Evolutionary conservation across 2,113 vertebrate species (phyloP).

Genomic region (Lamprotornis superbus): DNA sequence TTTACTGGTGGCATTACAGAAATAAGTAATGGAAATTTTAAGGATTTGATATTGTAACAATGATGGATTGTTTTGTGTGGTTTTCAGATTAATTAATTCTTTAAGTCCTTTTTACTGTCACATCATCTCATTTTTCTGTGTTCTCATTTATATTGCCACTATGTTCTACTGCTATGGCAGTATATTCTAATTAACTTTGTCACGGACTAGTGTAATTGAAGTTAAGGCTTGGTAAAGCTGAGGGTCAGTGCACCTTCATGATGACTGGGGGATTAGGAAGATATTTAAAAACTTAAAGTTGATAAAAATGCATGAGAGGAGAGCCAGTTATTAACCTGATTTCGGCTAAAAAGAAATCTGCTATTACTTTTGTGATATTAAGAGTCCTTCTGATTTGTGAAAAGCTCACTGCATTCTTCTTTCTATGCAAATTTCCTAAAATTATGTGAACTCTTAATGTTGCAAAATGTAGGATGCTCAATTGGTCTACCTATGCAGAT

Average conservation of each 20-base stretch:
- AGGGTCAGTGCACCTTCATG: slow-evolving; percentile 19
- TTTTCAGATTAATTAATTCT: not conserved
- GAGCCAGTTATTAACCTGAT: not conserved
- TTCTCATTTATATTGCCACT: not conserved
- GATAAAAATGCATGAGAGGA: slow-evolving; percentile 42
- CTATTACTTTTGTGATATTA: not conserved
- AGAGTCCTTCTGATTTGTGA: not conserved
- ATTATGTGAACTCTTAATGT: not conserved
- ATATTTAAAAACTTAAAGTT: slow-evolving; percentile 7
- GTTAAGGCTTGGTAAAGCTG: slow-evolving; percentile 1
- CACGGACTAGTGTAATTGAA: slow-evolving; percentile 1
- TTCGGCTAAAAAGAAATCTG: not conserved
- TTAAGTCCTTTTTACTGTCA: not conserved
- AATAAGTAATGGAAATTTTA: not conserved
- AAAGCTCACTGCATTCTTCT: not conserved
- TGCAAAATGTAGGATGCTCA: not conserved
- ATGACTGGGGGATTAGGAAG: slow-evolving; percentile 33
- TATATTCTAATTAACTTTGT: slow-evolving; percentile 33
- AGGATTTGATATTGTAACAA: not conserved
- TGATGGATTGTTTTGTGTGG: not conserved
- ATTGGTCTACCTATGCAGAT: not conserved
- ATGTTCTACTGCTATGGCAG: not conserved
- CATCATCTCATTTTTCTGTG: not conserved
- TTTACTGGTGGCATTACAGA: not conserved
- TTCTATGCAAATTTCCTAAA: slow-evolving; percentile 2